These are phyloP conservation scores for Lacerta viridis DNA, from an alignment of 2,797 vertebrate genomes.

Conservation along the genomic window DNA sequence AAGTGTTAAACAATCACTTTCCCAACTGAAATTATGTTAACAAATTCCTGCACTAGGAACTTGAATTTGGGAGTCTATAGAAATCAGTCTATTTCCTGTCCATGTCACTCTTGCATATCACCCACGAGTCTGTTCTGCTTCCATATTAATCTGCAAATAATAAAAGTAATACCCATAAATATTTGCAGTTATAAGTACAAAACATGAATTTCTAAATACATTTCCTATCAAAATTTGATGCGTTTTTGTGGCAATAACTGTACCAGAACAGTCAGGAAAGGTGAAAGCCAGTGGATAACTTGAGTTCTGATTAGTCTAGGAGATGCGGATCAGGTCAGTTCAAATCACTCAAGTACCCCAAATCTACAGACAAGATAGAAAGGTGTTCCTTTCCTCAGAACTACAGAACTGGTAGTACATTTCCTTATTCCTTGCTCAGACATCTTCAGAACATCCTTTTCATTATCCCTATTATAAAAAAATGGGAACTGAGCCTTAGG, in stretches of 20 bases:
- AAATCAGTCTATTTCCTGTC: background rate
- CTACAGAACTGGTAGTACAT: background rate
- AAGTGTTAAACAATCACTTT: background rate
- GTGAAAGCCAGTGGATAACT: background rate
- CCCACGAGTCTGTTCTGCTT: background rate
- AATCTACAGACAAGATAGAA: background rate
- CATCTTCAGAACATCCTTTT: background rate
- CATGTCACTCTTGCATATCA: background rate
- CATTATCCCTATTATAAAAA: slow-evolving; percentile 4
- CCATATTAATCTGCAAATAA: background rate
- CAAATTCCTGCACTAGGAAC: background rate
- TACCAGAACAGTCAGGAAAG: background rate
- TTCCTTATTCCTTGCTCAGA: background rate
- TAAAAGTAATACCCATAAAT: background rate
- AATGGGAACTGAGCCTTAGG: background rate
- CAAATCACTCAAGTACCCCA: background rate
- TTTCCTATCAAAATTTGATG: background rate
- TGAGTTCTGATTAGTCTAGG: background rate
- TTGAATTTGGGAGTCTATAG: background rate
- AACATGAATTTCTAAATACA: background rate
- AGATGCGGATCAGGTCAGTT: background rate
- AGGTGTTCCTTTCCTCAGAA: too few species aligned
- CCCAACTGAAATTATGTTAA: background rate
- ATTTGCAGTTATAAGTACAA: background rate
- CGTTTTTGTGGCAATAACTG: background rate